Evolutionary conservation across 1,140 invertebrate species (phyloP).

Genomic region (Chrysoperla carnea): DNA sequence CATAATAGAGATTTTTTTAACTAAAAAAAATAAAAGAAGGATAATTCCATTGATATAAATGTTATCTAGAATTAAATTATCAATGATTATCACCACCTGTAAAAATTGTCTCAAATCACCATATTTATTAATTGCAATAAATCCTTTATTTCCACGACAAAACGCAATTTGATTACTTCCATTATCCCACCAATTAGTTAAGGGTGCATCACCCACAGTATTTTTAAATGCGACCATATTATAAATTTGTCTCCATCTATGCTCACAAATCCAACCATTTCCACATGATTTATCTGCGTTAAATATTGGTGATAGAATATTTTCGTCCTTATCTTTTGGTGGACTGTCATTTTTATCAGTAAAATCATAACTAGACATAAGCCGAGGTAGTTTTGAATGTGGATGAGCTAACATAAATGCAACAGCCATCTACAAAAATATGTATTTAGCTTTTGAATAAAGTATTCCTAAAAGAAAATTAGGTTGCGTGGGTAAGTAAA

Average conservation of each 20-base stretch:
- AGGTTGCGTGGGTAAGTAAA: background rate
- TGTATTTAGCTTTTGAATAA: background rate
- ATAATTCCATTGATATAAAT: no score
- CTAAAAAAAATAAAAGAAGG: no score
- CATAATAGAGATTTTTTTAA: no score
- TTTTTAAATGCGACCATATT: constrained; percentile 67
- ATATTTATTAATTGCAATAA: constrained; percentile 56
- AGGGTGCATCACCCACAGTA: constrained; percentile 26
- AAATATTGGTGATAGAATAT: constrained; percentile 43
- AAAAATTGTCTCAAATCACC: constrained; percentile 32
- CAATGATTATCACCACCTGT: constrained; percentile 19
- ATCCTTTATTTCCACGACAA: constrained; percentile 46
- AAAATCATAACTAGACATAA: constrained; percentile 67
- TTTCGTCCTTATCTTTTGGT: constrained; percentile 37
- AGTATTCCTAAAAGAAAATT: background rate
- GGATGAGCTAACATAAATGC: constrained; percentile 74
- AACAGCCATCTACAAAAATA: constrained; percentile 40
- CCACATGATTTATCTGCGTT: constrained; percentile 47
- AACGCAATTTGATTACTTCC: constrained; percentile 59
- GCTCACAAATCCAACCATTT: constrained; percentile 79
- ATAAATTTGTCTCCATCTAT: constrained; percentile 66
- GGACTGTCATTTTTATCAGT: constrained; percentile 36
- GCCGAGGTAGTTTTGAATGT: constrained; percentile 42
- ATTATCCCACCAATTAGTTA: constrained; percentile 57
- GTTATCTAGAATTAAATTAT: no score